A percentile compares a stretch with the other conserved stretches of the same genome.
Conservation (phyloP, 2,797 vertebrate genomes). For the Dendrocincla fuliginosa region DNA sequence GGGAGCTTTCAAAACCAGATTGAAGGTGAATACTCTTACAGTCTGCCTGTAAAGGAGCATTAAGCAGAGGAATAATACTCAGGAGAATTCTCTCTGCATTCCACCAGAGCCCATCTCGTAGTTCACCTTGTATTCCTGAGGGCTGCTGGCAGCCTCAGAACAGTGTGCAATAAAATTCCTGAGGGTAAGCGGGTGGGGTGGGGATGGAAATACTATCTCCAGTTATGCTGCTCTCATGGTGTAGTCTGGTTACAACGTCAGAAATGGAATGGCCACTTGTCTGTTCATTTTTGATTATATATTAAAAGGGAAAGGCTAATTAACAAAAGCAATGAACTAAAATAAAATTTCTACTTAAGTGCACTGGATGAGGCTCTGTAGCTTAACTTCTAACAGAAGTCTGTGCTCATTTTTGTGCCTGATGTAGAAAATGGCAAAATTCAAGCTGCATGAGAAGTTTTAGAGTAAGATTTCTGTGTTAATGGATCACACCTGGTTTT, state of each 20-base stretch:
- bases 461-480: background rate
- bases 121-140: fast-evolving
- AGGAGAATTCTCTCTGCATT: background rate
- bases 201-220: background rate
- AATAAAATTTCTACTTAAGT: background rate
- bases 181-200: background rate
- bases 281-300: background rate
- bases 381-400: background rate
- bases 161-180: background rate
- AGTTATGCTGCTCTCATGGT: background rate
- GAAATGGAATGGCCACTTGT: background rate
- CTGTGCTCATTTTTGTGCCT: background rate
- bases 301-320: background rate
- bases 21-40: background rate
- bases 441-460: background rate
- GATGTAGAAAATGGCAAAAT: background rate
- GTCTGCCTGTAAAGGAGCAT: background rate
- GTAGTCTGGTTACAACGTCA: background rate
- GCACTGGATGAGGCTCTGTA: background rate
- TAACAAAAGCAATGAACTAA: background rate
- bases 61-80: background rate
- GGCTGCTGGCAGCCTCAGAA: background rate
- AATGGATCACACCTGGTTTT: background rate
- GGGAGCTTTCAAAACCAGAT: background rate
- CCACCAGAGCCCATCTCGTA: background rate